Base-by-base conservation (phyloP, 2,888 invertebrate species). In the Erebia aethiops region DNA sequence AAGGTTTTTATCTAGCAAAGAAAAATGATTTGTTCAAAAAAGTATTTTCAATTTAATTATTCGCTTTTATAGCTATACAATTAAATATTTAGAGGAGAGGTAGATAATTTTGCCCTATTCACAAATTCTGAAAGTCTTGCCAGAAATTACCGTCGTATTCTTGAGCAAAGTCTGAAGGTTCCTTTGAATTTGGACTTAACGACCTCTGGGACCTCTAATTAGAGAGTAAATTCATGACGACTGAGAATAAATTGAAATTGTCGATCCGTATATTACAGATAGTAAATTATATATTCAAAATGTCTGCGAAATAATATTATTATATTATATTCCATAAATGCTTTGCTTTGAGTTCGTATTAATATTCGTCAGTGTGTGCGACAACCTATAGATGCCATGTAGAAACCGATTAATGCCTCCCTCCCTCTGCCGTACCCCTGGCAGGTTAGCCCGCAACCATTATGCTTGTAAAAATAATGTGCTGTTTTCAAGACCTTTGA, bases 141-240 rank as follows among this genome's bases (percentile, higher is more conserved):
- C 21, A 49, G 62, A 62, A 62, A 62, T 62, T 49, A 62, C 21
- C 26, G 62, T 18, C 14, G 49, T 62, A 62, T 62, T 62, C 62
- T 62, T 62, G 21, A 62, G 64, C 64, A 54, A 64, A 64, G 64
- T 54, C 54, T 54, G 41, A 49, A 49, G 51, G 64, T 64, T 64
- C 54, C 64, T 64, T 64, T 64, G 64, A 64, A 64, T 64, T 64
- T 64, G 35, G 64, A 64, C 18, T 54, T 54, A 64, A 64, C 52
- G 54, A 64, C 62, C 62, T 18, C 46, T 46, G 62, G 62, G 62
- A 62, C 62, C 62, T 62, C 62, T 62, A 62, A 62, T 62, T 62
- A 62, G 46, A 49, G 62, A 62, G 62, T 62, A 62, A 62, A 62
- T 62, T 62, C 62, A 49, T 62, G 49, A 46, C 46, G 18, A 46